Conservation (phyloP, 1,140 invertebrate genomes). For the Cydia pomonella region DNA sequence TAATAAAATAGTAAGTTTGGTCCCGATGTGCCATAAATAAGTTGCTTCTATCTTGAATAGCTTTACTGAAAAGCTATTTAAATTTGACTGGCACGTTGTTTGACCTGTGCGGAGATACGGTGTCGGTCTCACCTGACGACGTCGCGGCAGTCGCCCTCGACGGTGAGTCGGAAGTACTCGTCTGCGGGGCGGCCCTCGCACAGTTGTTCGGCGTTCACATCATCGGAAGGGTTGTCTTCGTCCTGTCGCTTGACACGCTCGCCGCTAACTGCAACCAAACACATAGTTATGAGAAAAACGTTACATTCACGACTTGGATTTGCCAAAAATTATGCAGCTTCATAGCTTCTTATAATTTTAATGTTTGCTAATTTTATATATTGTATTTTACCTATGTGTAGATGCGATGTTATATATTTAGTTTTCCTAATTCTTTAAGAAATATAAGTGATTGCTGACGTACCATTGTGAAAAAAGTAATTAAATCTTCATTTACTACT, state of each 20-base stretch:
- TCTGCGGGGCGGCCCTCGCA: slow-evolving; percentile 92
- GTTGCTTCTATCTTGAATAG: neutral
- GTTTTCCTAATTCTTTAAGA: neutral
- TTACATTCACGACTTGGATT: neutral
- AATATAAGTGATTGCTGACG: neutral
- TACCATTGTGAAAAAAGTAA: neutral
- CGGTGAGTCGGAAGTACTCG: slow-evolving; percentile 93
- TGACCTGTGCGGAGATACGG: neutral
- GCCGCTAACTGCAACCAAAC: slow-evolving; percentile 60
- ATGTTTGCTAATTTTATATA: neutral
- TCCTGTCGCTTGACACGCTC: slow-evolving; percentile 83
- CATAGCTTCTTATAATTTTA: neutral
- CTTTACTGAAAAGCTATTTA: neutral
- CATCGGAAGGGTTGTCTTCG: slow-evolving; percentile 83
- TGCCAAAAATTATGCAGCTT: neutral
- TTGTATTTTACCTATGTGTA: neutral
- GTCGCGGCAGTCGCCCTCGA: slow-evolving; percentile 93
- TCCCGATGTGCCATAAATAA: no score
- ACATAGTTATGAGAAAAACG: no score
- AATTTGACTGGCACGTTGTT: neutral
- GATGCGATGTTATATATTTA: neutral
- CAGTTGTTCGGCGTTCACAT: slow-evolving; percentile 89
- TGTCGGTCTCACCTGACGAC: slow-evolving; percentile 89
- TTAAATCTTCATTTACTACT: neutral
- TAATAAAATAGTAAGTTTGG: neutral